Evolutionary conservation across 2,888 invertebrate genomes (phyloP).

Genomic region (Erebia aethiops): DNA sequence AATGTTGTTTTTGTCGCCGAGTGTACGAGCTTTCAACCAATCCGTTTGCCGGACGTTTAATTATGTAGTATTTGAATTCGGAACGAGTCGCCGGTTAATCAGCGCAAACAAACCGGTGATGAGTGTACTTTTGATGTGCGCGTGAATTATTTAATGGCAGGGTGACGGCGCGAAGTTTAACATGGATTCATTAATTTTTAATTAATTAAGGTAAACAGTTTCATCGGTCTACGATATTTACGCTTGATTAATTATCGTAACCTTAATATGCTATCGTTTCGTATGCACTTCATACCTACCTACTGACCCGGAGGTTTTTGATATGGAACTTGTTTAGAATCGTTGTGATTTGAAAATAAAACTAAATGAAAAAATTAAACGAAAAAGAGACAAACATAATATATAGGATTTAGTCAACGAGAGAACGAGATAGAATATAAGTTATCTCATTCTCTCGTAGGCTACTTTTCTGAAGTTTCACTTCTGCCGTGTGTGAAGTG

Average conservation of each 20-base stretch:
- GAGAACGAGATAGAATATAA: too few species aligned
- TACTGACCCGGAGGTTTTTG: too few species aligned
- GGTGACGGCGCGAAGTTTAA: constrained; percentile 3
- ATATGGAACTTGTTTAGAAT: too few species aligned
- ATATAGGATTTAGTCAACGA: too few species aligned
- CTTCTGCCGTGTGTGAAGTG: too few species aligned
- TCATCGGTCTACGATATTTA: background rate
- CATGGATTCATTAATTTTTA: constrained; percentile 11
- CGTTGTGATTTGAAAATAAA: too few species aligned
- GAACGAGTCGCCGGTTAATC: constrained; percentile 26
- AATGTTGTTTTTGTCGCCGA: background rate
- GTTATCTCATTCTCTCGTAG: too few species aligned
- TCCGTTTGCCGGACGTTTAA: constrained; percentile 25
- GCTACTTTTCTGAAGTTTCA: too few species aligned
- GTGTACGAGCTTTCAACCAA: constrained; percentile 18
- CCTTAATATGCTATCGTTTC: too few species aligned
- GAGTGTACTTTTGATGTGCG: constrained; percentile 20
- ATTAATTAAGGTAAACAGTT: constrained; percentile 1
- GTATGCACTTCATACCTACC: too few species aligned
- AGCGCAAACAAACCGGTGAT: constrained; percentile 12
- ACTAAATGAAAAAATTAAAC: too few species aligned
- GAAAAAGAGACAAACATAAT: too few species aligned
- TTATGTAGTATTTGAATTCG: constrained; percentile 32
- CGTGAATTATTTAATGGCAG: constrained; percentile 11
- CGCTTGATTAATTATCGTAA: background rate